phyloP scores from a whole-genome alignment of 2,888 invertebrate species.

The Xylophagus ater region DNA sequence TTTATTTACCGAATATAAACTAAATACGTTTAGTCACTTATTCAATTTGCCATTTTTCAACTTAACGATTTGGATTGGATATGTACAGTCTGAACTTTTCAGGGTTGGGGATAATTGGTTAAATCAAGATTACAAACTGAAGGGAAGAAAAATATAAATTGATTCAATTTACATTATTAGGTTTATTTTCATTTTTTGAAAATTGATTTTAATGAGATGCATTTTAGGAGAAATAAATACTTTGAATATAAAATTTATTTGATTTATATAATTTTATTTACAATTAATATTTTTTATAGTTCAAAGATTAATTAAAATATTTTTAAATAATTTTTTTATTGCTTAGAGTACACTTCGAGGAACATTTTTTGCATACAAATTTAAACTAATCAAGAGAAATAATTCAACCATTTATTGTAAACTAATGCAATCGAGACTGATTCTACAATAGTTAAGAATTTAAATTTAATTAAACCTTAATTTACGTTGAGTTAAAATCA shows the following conservation, averaged over 20 bases:
- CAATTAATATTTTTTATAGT: not conserved
- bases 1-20: slow-evolving; percentile 20
- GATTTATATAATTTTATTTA: too few species aligned
- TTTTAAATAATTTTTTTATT: not conserved
- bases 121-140: not conserved
- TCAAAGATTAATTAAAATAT: not conserved
- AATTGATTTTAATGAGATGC: too few species aligned
- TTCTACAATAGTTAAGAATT: too few species aligned
- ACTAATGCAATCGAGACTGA: too few species aligned
- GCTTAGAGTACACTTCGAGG: not conserved
- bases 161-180: slow-evolving; percentile 4
- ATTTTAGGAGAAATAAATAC: too few species aligned
- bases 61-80: slow-evolving; percentile 20
- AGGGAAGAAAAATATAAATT: slow-evolving; percentile 8
- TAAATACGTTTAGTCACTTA: slow-evolving; percentile 30
- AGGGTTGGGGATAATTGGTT: slow-evolving; percentile 1
- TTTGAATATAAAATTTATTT: too few species aligned
- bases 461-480: too few species aligned
- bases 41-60: slow-evolving; percentile 41
- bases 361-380: too few species aligned
- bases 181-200: slow-evolving; percentile 1
- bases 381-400: too few species aligned
- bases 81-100: too few species aligned
- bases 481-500: too few species aligned
- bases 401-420: too few species aligned